Percentiles rank a stretch among this genome's conserved stretches.
Evolutionary conservation across 2,113 vertebrate genomes (phyloP).

Genomic region (Anoplopoma fimbria): DNA sequence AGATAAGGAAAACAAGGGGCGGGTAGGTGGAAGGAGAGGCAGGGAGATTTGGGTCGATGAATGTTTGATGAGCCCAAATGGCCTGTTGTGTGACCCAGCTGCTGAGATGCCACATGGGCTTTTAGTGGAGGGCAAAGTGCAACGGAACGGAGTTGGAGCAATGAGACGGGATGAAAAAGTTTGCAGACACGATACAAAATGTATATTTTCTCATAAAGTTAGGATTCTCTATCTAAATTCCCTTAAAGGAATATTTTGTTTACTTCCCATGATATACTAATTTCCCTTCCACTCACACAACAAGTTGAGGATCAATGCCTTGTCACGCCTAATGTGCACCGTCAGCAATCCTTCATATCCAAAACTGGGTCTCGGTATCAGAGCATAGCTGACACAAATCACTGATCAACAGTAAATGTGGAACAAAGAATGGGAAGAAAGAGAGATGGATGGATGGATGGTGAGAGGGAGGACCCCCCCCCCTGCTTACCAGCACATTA

Average conservation of each 20-base stretch:
- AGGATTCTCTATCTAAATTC: slow-evolving; percentile 1
- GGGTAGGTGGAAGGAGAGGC: slow-evolving; percentile 11
- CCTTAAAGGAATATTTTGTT: slow-evolving; percentile 21
- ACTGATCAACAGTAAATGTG: slow-evolving; percentile 55
- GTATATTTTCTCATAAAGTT: neutral
- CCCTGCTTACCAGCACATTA: slow-evolving; percentile 74
- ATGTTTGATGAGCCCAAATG: slow-evolving; percentile 85
- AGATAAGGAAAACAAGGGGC: slow-evolving; percentile 5
- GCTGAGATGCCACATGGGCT: slow-evolving; percentile 60
- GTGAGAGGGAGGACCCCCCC: slow-evolving; percentile 51
- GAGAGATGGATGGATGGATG: slow-evolving; percentile 47
- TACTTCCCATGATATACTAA: slow-evolving; percentile 25
- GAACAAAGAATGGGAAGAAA: slow-evolving; percentile 59
- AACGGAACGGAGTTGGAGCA: slow-evolving; percentile 17
- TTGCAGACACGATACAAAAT: neutral
- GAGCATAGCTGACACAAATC: slow-evolving; percentile 69
- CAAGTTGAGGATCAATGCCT: slow-evolving; percentile 48
- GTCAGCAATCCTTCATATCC: slow-evolving; percentile 59
- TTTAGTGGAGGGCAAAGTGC: slow-evolving; percentile 56
- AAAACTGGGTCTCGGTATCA: slow-evolving; percentile 61
- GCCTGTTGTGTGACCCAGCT: slow-evolving; percentile 68
- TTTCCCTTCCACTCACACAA: slow-evolving; percentile 20
- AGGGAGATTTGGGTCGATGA: slow-evolving; percentile 72
- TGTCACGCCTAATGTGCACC: slow-evolving; percentile 52
- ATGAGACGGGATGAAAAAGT: neutral